Base-by-base conservation (phyloP, 2,888 invertebrate species). In the Dasypogon diadema region DNA sequence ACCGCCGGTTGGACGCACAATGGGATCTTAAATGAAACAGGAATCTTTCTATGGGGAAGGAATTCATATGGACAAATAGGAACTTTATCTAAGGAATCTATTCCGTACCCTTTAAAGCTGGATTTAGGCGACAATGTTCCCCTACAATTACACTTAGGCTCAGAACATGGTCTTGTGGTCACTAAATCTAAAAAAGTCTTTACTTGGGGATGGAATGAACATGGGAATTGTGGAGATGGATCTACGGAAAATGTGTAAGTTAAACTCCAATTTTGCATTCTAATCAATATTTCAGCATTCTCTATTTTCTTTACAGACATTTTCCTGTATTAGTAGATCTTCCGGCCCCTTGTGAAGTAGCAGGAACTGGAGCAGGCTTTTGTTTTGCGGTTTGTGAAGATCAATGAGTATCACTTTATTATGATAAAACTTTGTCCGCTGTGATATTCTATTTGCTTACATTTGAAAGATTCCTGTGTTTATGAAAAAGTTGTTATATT, bases 191-290 rank as follows among this genome's bases (percentile, higher is more conserved):
- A 91, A 34, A 87, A 88, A 63, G 83, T 95, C 4, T 91, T 90
- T 82, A 90, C 92, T 18, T 96, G 95, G 95, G 95, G 95, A 0
- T 96, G 95, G 95, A 95, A 96, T 85, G 95, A 96, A 82, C 95
- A 95, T 86, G 93, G 93, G 46, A 95, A 92, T 83, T 95, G 95
- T 81, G 95, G 95, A 73, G 91, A 90, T 79, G 90, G 90, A 73
- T 79, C 81, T 0, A 82, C 82, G 0, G 83, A 84, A 22, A 86
- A 86, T 81, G 42, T 85, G 86, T 86, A 81, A 82, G 83, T 37
- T 14, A 16, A 55, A 18, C 60, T 76, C 37, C 10, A n/a, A 65
- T 26, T 42, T 72, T 46, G 65, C 37, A 76, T n/a, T n/a, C n/a
- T n/a, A n/a, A n/a, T n/a, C n/a, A n/a, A n/a, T n/a, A n/a, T n/a